Base-by-base conservation (phyloP, 2,888 invertebrate genomes). In the Macrosoma leucophasiata region DNA sequence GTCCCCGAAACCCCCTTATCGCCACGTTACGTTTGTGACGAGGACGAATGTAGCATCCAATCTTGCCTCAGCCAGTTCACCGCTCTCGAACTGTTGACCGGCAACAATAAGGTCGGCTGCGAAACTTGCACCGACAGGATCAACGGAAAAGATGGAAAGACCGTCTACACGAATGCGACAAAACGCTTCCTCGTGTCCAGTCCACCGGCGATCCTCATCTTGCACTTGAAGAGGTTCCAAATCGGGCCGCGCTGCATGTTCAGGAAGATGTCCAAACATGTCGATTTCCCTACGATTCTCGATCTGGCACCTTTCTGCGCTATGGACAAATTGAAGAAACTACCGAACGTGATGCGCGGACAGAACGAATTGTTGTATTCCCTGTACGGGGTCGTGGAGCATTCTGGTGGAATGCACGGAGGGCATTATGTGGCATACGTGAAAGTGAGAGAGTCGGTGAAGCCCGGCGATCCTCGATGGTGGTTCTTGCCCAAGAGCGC, bases 161-260 rank as follows among this genome's bases (percentile, higher is more conserved):
- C 91, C 3, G 88, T 94, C 1, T 90, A 91, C 65, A 93, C 93
- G 1, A 91, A 92, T 58, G 92, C 93, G 22, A 92, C 93, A 1
- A 93, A 94, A 66, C 92, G 94, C 51, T 89, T 94, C 70, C 86
- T 97, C 20, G 91, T 99, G 15, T 94, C 93, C 44, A 90, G 91
- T 60, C 96, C 97, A 13, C 98, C 98, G 0, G 93, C 96, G 3
- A 92, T 98, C 31, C 86, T 99, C 1, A 98, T 98, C 33, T 79
- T 99, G 12, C 98, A 99, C 65, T 77, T 99, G 44, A 99, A 99
- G 76, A 85, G 98, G 42, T 99, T 98, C 82, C 96, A 97, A 81
- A 90, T 96, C 60, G 88, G 88, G 0, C 87, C 90, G 29, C 81
- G 88, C 3, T 87, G 87, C 64, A 87, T 90, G 71, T 93, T 92